Conservation (phyloP, 2,797 vertebrate species). For the Anas bahamensis region DNA sequence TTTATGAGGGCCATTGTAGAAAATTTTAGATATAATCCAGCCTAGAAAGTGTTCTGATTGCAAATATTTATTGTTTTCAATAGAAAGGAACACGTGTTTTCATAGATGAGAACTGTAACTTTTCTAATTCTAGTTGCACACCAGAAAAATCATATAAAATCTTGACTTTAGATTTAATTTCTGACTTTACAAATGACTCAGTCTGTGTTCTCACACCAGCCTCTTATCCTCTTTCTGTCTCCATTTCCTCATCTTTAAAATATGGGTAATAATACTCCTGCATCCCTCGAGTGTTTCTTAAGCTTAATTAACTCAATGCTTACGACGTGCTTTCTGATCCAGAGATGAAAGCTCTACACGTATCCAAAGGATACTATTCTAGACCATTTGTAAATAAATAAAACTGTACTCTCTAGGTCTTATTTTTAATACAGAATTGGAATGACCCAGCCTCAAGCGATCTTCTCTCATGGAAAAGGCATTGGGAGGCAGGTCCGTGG, state of each 20-base stretch:
- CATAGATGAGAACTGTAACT: not conserved
- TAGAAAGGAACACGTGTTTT: not conserved
- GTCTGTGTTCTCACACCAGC: not conserved
- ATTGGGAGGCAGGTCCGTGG: not conserved
- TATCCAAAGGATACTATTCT: not conserved
- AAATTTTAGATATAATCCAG: not conserved
- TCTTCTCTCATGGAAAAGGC: not conserved
- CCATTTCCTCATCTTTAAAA: constrained; percentile 66
- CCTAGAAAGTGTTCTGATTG: not conserved
- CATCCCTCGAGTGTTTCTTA: constrained; percentile 38
- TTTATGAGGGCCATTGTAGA: not conserved
- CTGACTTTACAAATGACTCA: constrained; percentile 19
- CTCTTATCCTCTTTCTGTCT: constrained; percentile 18
- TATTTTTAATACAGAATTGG: constrained; percentile 8
- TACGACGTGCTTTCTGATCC: constrained; percentile 21
- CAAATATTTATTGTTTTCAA: not conserved
- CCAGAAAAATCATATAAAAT: not conserved
- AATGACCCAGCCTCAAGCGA: not conserved
- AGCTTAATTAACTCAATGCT: constrained; percentile 53
- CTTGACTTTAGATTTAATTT: constrained; percentile 13
- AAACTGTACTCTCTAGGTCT: not conserved
- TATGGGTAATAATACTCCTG: constrained; percentile 43
- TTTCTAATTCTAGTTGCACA: not conserved
- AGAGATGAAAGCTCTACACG: not conserved
- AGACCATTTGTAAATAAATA: constrained; percentile 33